Conservation (phyloP, 2,888 invertebrate species). For the Venustoraphidia nigricollis region DNA sequence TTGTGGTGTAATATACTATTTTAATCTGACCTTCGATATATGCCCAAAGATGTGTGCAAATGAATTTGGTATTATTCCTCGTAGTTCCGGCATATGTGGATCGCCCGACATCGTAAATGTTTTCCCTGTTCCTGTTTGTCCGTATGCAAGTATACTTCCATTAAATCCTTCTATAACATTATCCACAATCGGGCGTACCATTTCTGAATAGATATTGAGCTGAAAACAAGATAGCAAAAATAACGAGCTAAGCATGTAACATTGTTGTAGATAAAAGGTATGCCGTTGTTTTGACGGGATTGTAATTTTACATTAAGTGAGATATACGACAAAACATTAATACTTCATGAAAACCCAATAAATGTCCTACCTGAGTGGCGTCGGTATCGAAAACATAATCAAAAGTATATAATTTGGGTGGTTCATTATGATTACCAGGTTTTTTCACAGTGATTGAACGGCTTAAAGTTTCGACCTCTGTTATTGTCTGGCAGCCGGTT, state of each 20-base stretch:
- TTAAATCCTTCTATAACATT: constrained; percentile 95
- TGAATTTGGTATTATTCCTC: constrained; percentile 96
- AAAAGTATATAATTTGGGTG: constrained; percentile 82
- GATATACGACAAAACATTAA: too few relatives aligned
- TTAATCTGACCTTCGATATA: constrained; percentile 82
- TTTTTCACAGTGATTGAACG: constrained; percentile 64
- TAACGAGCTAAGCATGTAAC: not conserved
- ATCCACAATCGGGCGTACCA: constrained; percentile 92
- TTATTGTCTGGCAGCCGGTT: constrained; percentile 53
- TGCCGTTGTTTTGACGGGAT: too few relatives aligned
- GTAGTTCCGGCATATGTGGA: constrained; percentile 68
- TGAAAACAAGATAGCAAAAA: constrained; percentile 23
- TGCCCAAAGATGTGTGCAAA: constrained; percentile 98
- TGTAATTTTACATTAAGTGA: too few relatives aligned
- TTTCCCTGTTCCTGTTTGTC: constrained; percentile 94
- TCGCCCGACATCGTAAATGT: constrained; percentile 98
- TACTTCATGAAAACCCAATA: too few relatives aligned
- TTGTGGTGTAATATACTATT: too few relatives aligned
- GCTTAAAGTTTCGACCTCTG: constrained; percentile 61
- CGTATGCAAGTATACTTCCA: constrained; percentile 82
- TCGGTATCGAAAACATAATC: constrained; percentile 85
- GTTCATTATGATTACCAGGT: constrained; percentile 57
- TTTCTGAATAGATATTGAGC: constrained; percentile 90
- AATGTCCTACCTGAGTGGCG: constrained; percentile 54
- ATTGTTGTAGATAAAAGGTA: too few relatives aligned